Conservation (phyloP, 37 sponge, comb jelly and placozoan genomes). For the Corticium candelabrum region DNA sequence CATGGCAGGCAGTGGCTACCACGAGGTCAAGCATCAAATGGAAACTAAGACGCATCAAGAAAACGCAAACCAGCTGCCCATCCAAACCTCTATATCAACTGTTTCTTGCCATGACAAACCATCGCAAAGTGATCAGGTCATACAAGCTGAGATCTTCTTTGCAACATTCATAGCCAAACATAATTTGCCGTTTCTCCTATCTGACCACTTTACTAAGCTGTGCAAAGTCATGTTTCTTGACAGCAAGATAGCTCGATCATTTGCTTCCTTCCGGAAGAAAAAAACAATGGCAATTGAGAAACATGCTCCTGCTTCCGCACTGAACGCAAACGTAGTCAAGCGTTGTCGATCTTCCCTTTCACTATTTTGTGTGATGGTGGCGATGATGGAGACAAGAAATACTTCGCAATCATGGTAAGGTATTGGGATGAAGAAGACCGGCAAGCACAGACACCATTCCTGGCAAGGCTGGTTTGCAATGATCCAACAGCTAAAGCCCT, state of each 20-base stretch:
- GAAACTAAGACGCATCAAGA: conserved; percentile 27
- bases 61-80: neutral
- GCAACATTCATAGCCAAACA: conserved; percentile 29
- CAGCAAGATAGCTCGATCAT: conserved; percentile 30
- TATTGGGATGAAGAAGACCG: conserved; percentile 14
- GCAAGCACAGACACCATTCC: conserved; percentile 24
- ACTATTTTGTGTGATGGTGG: conserved; percentile 34
- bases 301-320: conserved; percentile 11
- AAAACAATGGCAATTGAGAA: conserved; percentile 28
- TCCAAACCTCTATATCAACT: conserved; percentile 7
- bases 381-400: conserved; percentile 24
- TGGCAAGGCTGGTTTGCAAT: conserved; percentile 34
- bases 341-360: neutral
- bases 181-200: conserved; percentile 16
- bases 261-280: conserved; percentile 18
- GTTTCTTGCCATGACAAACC: neutral
- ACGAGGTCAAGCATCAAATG: conserved; percentile 37
- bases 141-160: conserved; percentile 19
- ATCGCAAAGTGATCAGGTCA: conserved; percentile 14
- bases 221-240: conserved; percentile 38
- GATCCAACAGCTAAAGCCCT: conserved; percentile 16
- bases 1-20: conserved; percentile 24
- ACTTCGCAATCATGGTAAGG: conserved; percentile 30
- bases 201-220: conserved; percentile 29
- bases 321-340: neutral